phyloP scores from a whole-genome alignment of 2,888 invertebrate species.

The Drosophila cognata region DNA sequence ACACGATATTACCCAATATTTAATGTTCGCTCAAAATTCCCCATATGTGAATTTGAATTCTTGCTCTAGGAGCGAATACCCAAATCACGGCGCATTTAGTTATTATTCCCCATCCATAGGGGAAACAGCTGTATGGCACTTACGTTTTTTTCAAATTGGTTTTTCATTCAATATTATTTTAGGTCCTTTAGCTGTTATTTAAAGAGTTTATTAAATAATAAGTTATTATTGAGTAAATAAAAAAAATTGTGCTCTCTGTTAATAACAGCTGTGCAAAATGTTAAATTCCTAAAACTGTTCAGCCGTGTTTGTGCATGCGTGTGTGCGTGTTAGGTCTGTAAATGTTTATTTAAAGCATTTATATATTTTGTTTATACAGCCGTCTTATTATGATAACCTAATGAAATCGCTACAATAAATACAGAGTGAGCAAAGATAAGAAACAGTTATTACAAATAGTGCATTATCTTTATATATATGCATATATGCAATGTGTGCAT shows the following conservation, averaged over 20 bases:
- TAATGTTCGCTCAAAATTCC: neutral
- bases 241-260: neutral
- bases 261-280: neutral
- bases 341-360: slow-evolving; percentile 1
- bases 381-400: slow-evolving; percentile 13
- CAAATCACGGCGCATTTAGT: neutral
- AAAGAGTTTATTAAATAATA: neutral
- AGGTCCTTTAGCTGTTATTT: neutral
- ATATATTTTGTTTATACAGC: slow-evolving; percentile 9
- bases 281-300: neutral
- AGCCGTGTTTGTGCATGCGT: neutral
- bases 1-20: neutral
- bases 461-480: neutral
- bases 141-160: neutral
- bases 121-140: neutral
- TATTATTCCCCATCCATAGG: neutral
- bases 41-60: neutral
- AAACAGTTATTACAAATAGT: neutral
- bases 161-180: neutral
- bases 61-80: neutral
- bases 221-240: neutral
- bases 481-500: neutral
- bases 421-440: slow-evolving; percentile 19
- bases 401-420: slow-evolving; percentile 21
- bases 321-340: neutral